Conservation (phyloP, 2,113 vertebrate genomes). For the Callionymus lyra region DNA sequence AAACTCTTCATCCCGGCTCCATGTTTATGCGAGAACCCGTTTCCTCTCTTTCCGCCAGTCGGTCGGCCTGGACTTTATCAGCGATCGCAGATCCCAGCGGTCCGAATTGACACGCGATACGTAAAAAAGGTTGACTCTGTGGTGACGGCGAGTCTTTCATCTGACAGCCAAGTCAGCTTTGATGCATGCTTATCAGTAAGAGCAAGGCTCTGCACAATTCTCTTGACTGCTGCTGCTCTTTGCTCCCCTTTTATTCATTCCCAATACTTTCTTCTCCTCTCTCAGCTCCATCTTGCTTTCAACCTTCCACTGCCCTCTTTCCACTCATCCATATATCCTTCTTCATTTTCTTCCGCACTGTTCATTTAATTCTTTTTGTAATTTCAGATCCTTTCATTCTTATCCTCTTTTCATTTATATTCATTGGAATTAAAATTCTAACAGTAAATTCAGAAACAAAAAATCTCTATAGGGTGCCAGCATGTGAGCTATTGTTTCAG, state of each 20-base stretch:
- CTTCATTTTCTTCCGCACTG: constrained; percentile 16
- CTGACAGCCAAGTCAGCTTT: constrained; percentile 44
- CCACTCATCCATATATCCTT: constrained; percentile 13
- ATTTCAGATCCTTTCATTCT: too few relatives aligned
- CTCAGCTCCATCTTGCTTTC: constrained; percentile 17
- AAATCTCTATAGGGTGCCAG: too few relatives aligned
- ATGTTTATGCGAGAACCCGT: too few relatives aligned
- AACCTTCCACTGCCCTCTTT: constrained; percentile 6
- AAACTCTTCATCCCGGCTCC: too few relatives aligned
- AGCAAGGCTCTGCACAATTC: constrained; percentile 32
- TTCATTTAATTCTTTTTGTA: too few relatives aligned
- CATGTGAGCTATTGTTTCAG: too few relatives aligned
- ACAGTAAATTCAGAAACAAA: too few relatives aligned
- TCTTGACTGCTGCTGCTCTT: constrained; percentile 9
- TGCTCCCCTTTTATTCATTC: neutral
- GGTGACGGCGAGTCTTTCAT: constrained; percentile 43
- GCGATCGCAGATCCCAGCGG: constrained; percentile 30
- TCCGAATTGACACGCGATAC: constrained; percentile 22
- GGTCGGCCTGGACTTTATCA: constrained; percentile 19
- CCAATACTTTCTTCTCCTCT: constrained; percentile 9
- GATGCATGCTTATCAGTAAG: constrained; percentile 40
- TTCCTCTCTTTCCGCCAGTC: too few relatives aligned
- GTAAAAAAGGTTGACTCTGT: constrained; percentile 27
- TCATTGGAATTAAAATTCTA: too few relatives aligned
- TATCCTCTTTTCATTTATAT: too few relatives aligned